These are phyloP conservation scores for Gobionotothen gibberifrons DNA, from an alignment of 2,797 vertebrate genomes.

Conservation along the genomic window DNA sequence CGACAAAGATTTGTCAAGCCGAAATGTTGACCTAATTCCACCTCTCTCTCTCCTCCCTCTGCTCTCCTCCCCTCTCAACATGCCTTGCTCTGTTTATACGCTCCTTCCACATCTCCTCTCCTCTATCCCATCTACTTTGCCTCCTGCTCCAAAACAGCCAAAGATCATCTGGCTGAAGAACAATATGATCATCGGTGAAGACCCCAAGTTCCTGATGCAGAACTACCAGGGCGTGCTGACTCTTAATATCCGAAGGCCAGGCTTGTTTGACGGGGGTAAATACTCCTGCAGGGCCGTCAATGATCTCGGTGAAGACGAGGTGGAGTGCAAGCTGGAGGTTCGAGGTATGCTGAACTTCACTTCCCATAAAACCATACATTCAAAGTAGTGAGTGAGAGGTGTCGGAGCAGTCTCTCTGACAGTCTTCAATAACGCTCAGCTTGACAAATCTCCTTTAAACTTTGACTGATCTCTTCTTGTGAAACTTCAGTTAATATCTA, in stretches of 20 bases:
- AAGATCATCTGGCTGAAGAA: constrained; percentile 96
- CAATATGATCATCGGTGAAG: constrained; percentile 86
- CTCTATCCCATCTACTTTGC: constrained; percentile 9
- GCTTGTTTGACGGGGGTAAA: constrained; percentile 89
- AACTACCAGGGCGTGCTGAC: constrained; percentile 92
- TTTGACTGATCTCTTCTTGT: constrained; percentile 29
- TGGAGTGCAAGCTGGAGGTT: constrained; percentile 90
- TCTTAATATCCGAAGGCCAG: constrained; percentile 91
- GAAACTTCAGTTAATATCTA: constrained; percentile 9
- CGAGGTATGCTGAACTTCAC: constrained; percentile 79
- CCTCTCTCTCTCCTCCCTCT: constrained; percentile 34
- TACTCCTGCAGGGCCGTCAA: constrained; percentile 94
- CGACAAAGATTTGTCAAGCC: constrained; percentile 66
- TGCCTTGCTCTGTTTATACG: constrained; percentile 18
- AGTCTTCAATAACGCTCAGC: constrained; percentile 46
- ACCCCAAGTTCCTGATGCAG: constrained; percentile 91
- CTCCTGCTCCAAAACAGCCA: constrained; percentile 75
- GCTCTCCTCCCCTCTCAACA: constrained; percentile 19
- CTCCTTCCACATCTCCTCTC: constrained; percentile 12
- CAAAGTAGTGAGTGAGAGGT: background rate
- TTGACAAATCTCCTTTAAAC: constrained; percentile 48
- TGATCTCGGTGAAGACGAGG: constrained; percentile 87
- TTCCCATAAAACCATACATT: constrained; percentile 4
- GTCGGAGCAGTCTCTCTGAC: constrained; percentile 20
- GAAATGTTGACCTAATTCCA: constrained; percentile 73